Conservation (phyloP, 2,888 invertebrate species). For the Yponomeuta cagnagella region DNA sequence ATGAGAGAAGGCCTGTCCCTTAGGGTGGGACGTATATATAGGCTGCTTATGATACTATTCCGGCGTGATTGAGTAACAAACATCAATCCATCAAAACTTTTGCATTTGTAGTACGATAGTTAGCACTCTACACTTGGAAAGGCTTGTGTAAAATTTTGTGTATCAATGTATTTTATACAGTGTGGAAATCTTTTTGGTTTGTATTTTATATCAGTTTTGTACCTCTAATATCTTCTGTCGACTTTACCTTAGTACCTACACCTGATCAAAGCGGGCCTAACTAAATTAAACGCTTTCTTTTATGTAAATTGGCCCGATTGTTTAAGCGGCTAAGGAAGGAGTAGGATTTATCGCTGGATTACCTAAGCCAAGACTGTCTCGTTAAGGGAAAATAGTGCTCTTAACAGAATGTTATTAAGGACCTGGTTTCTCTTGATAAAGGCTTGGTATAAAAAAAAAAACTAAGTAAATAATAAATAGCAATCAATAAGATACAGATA, state of each 20-base stretch:
- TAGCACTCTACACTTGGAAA: too few relatives aligned
- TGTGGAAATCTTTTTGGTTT: background rate
- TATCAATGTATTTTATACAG: too few relatives aligned
- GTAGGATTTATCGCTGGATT: slow-evolving; percentile 44
- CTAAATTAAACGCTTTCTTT: slow-evolving; percentile 68
- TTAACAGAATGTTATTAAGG: background rate
- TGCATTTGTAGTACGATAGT: too few relatives aligned
- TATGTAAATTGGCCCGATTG: slow-evolving; percentile 65
- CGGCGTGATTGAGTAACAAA: too few relatives aligned
- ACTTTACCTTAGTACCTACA: background rate
- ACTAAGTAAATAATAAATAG: too few relatives aligned
- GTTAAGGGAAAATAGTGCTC: background rate
- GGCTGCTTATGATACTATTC: too few relatives aligned
- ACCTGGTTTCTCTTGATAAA: background rate
- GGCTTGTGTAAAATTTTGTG: too few relatives aligned
- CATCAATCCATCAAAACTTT: too few relatives aligned
- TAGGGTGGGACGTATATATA: too few relatives aligned
- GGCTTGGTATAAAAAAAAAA: background rate
- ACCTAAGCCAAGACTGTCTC: slow-evolving; percentile 29
- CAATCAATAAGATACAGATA: too few relatives aligned
- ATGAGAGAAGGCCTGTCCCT: too few relatives aligned
- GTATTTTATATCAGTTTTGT: background rate
- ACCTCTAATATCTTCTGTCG: background rate
- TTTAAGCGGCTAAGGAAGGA: slow-evolving; percentile 42
- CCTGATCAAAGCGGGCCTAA: slow-evolving; percentile 38